Base-by-base conservation (phyloP, 2,888 invertebrate species). In the Cephus spinipes region DNA sequence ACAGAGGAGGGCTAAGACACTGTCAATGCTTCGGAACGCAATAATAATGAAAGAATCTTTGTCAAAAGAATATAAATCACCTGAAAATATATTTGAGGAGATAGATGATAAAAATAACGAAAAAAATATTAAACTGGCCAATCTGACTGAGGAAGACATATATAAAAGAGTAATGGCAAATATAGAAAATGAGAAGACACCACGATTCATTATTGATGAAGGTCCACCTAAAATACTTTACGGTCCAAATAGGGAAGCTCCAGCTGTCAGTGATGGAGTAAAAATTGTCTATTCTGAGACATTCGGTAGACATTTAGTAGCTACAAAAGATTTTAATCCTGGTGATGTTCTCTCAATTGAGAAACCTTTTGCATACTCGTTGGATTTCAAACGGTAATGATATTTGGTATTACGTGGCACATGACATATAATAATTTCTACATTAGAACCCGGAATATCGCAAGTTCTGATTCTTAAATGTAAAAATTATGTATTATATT, bases 301-400 rank as follows among this genome's bases (percentile, higher is more conserved):
- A 83, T 91, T 87, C 77, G 91, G 91, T 12, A 86, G 91, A 76
- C 90, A 91, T 76, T 82, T 91, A 74, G 80, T 89, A 35, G 91
- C 91, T 4, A 89, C 88, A 3, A 85, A 86, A 69, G 80, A 84
- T 32, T 91, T 91, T 76, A 86, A 87, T 76, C 89, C 91, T 30
- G 91, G 91, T 4, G 90, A 90, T 77, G 80, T 91, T 55, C 75
- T 91, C 32, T 86, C 87, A 23, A 84, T 88, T 2, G 91, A 91
- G 79, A 82, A 89, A 78, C 91, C 91, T 4, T 90, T 86, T 78
- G 86, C 88, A 31, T 86, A 88, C 77, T 83, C 90, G 55, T 85
- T 91, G 75, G 91, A 91, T 76, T 85, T 85, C 68, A 88, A 91
- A 79, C 90, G 87, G 91, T 35, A 76, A 36, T 40, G 33, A 73